phyloP scores from a whole-genome alignment of 2,113 vertebrate genomes.

The Ranitomeya imitator region DNA sequence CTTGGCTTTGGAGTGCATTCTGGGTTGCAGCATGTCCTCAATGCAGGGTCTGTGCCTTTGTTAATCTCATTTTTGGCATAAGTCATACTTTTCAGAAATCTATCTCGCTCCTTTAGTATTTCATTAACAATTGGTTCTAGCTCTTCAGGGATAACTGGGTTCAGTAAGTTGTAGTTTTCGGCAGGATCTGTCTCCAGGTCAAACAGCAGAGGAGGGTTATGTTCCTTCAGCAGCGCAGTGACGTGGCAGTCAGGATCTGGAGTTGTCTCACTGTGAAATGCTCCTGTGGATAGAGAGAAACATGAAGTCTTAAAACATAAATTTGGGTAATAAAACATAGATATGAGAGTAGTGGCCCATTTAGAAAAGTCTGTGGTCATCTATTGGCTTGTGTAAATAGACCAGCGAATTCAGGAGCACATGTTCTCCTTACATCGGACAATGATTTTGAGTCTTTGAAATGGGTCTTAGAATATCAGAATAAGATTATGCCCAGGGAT shows the following conservation, averaged over 20 bases:
- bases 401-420: no score
- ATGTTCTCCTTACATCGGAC: no score
- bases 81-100: slow-evolving; percentile 78
- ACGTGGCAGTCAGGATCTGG: slow-evolving; percentile 80
- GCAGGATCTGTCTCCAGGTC: slow-evolving; percentile 87
- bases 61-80: slow-evolving; percentile 84
- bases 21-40: slow-evolving; percentile 85
- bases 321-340: background rate
- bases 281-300: slow-evolving; percentile 70
- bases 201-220: slow-evolving; percentile 85
- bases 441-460: no score
- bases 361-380: no score
- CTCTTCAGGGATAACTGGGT: slow-evolving; percentile 35
- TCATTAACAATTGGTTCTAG: slow-evolving; percentile 66
- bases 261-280: slow-evolving; percentile 78
- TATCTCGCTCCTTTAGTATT: slow-evolving; percentile 73
- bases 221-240: slow-evolving; percentile 64
- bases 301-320: background rate
- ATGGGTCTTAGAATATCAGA: background rate
- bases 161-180: slow-evolving; percentile 82
- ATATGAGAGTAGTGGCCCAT: no score
- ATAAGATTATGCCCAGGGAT: background rate
- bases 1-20: slow-evolving; percentile 77
- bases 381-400: no score
- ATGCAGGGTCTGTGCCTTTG: slow-evolving; percentile 73